Evolutionary conservation across 2,113 vertebrate genomes (phyloP).

Genomic region (Zingel zingel): DNA sequence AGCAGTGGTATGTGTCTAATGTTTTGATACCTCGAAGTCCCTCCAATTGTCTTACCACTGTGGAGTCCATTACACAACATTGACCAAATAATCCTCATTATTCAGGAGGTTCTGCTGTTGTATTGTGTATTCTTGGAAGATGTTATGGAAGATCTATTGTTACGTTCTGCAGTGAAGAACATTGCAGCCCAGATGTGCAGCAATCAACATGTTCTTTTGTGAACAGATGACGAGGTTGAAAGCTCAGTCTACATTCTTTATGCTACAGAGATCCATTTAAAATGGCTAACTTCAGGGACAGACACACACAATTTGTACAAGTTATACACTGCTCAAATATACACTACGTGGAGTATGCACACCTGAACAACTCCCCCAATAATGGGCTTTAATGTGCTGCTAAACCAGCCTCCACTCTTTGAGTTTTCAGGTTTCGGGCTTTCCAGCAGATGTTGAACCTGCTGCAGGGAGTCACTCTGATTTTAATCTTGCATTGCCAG

Average conservation of each 20-base stretch:
- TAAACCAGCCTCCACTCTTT: background rate
- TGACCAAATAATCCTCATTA: background rate
- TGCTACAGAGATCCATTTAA: background rate
- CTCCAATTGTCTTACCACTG: background rate
- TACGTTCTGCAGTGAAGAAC: conserved; percentile 1
- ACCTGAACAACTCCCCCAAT: background rate
- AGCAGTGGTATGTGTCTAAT: background rate
- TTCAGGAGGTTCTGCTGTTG: background rate
- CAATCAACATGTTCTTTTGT: background rate
- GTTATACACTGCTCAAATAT: background rate
- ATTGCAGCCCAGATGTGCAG: background rate
- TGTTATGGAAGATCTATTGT: conserved; percentile 8
- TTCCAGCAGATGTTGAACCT: no score
- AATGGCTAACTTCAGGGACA: background rate
- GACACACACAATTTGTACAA: background rate
- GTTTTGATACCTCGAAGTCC: conserved; percentile 13
- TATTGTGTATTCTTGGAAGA: conserved; percentile 19
- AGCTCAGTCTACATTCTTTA: background rate
- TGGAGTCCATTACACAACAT: background rate
- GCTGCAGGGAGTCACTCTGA: no score
- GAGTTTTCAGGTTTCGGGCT: background rate
- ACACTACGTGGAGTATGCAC: background rate
- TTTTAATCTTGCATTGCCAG: no score
- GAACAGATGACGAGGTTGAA: background rate
- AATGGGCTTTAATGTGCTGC: background rate